Conservation (phyloP, 1,140 invertebrate genomes). For the Cydia splendana region DNA sequence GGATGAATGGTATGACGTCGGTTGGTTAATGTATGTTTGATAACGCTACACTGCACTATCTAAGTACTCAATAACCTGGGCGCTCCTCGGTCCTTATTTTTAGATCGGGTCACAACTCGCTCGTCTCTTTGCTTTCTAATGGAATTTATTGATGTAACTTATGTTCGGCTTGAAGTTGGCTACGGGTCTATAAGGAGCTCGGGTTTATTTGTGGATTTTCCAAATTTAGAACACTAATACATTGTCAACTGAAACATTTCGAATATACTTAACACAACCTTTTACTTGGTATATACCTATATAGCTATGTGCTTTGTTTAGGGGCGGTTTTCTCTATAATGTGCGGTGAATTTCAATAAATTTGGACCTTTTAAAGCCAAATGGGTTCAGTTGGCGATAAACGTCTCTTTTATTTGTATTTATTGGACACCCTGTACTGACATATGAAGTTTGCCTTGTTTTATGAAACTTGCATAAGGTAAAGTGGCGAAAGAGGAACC, state of each 20-base stretch:
- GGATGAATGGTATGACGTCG: conserved; percentile 75
- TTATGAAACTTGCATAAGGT: not conserved
- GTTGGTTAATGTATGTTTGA: conserved; percentile 66
- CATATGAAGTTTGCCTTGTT: not conserved
- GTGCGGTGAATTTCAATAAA: not conserved
- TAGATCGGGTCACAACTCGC: conserved; percentile 45
- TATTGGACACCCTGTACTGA: not conserved
- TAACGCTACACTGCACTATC: conserved; percentile 57
- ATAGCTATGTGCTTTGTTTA: not conserved
- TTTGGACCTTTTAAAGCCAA: not conserved
- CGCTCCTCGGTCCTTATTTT: conserved; percentile 66
- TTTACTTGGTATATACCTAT: not conserved
- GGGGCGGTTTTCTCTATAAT: not conserved
- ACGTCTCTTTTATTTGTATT: not conserved
- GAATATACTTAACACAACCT: not conserved
- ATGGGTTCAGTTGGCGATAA: not conserved
- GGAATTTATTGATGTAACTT: conserved; percentile 15
- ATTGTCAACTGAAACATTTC: not conserved
- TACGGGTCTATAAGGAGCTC: not conserved
- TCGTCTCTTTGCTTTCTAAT: not conserved
- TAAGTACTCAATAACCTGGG: conserved; percentile 48
- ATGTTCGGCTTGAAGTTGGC: conserved; percentile 1
- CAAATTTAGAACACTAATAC: conserved; percentile 6
- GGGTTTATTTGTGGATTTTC: conserved; percentile 5
- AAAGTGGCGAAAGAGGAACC: no score